Evolutionary conservation across 2,888 invertebrate genomes (phyloP).

Genomic region (Drosophila cyrtoloma): DNA sequence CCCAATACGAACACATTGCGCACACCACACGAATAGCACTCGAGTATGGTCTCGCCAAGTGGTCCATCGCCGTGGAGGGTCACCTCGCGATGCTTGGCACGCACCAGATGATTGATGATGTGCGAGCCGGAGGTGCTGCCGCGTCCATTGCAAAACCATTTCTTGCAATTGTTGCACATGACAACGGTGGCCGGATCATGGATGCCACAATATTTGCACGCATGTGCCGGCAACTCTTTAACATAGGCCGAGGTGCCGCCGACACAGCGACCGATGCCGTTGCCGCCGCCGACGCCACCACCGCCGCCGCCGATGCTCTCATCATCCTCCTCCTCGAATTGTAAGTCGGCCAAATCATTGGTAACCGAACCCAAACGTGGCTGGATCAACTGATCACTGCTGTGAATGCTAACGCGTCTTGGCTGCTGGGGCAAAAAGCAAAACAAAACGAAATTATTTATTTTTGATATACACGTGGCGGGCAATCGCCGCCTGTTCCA

Average conservation of each 20-base stretch:
- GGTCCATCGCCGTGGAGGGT: constrained; percentile 99
- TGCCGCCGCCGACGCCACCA: constrained; percentile 89
- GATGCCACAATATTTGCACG: constrained; percentile 99
- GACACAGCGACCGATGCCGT: constrained; percentile 87
- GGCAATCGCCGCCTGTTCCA: background rate
- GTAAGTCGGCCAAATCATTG: constrained; percentile 65
- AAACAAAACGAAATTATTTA: background rate
- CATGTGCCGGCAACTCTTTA: constrained; percentile 96
- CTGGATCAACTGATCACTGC: constrained; percentile 42
- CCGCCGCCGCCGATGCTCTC: constrained; percentile 90
- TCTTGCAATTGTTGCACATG: constrained; percentile 99
- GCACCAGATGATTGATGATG: constrained; percentile 98
- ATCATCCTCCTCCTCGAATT: constrained; percentile 92
- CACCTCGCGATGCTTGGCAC: constrained; percentile 99
- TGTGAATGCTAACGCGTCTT: constrained; percentile 40
- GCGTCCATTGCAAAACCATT: constrained; percentile 99
- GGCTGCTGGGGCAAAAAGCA: constrained; percentile 29
- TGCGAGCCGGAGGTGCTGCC: constrained; percentile 99
- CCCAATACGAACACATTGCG: constrained; percentile 99
- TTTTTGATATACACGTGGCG: constrained; percentile 44
- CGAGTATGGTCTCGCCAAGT: constrained; percentile 97
- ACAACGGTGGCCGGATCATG: constrained; percentile 91
- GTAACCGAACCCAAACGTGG: constrained; percentile 66
- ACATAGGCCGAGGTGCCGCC: constrained; percentile 88
- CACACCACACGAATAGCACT: constrained; percentile 99